phyloP scores from a whole-genome alignment of 2,888 invertebrate species.

The Scrobipalpa atriplicella region DNA sequence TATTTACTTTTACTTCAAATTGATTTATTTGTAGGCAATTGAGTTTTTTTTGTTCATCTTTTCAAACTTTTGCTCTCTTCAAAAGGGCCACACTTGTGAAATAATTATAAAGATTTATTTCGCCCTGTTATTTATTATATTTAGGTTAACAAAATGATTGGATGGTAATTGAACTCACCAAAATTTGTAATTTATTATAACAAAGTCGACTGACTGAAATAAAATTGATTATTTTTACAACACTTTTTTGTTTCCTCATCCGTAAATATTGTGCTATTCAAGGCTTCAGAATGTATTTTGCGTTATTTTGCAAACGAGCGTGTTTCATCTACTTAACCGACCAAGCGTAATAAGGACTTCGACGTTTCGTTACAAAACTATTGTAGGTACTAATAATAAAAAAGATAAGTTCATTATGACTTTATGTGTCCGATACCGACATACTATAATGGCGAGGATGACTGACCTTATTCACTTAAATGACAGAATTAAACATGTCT shows the following conservation, averaged over 20 bases:
- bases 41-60: not conserved
- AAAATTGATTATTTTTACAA: constrained; percentile 29
- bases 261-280: not conserved
- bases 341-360: constrained; percentile 4
- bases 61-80: not conserved
- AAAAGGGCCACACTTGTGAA: not conserved
- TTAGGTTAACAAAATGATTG: constrained; percentile 27
- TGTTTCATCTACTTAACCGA: constrained; percentile 5
- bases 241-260: not conserved
- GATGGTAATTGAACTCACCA: constrained; percentile 25
- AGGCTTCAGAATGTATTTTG: not conserved
- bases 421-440: not conserved
- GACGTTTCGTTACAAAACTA: not conserved
- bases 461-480: too few relatives aligned
- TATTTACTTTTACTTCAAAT: too few relatives aligned
- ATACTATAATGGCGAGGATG: not conserved
- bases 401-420: not conserved
- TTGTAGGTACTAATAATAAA: not conserved
- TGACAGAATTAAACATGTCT: not conserved
- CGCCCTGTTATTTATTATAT: not conserved
- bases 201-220: constrained; percentile 58
- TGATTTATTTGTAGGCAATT: too few relatives aligned
- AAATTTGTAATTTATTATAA: constrained; percentile 49
- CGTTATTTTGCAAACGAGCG: constrained; percentile 5
- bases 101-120: not conserved